These are phyloP conservation scores for Lydus trimaculatus DNA, from an alignment of 2,888 invertebrate species.

Conservation along the genomic window DNA sequence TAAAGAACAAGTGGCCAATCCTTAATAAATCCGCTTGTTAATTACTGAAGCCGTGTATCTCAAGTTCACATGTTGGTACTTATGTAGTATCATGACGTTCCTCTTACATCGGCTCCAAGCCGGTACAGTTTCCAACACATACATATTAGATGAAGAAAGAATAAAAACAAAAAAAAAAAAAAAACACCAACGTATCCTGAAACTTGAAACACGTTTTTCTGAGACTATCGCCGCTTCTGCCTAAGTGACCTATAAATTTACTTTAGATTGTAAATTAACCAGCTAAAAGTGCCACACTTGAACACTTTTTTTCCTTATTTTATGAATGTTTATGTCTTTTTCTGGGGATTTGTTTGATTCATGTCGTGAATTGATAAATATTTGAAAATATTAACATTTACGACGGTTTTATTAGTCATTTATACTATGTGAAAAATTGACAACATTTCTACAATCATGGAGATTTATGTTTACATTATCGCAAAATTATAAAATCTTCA, in stretches of 20 bases:
- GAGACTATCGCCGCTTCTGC: conserved; percentile 47
- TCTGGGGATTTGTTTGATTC: conserved; percentile 11
- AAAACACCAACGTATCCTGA: conserved; percentile 14
- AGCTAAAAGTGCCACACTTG: conserved; percentile 35
- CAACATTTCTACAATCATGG: not conserved
- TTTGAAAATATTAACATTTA: not conserved
- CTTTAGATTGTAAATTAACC: conserved; percentile 51
- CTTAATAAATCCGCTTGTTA: conserved; percentile 57
- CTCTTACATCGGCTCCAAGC: conserved; percentile 35
- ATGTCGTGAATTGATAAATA: not conserved
- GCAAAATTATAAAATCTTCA: not conserved
- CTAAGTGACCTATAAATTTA: conserved; percentile 55
- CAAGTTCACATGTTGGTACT: conserved; percentile 50
- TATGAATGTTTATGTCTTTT: conserved; percentile 18
- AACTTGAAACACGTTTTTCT: conserved; percentile 50
- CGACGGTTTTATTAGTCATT: not conserved
- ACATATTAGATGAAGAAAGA: not conserved
- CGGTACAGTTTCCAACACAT: conserved; percentile 42
- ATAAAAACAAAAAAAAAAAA: conserved; percentile 10
- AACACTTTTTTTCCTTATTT: not conserved
- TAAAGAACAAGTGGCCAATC: conserved; percentile 51
- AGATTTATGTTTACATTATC: not conserved
- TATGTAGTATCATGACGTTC: conserved; percentile 46
- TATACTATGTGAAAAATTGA: not conserved
- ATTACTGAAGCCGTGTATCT: conserved; percentile 56